A percentile compares a stretch with the other conserved stretches of the same genome.
Conservation (phyloP, 2,797 vertebrate species). For the Poecilia wingei region DNA sequence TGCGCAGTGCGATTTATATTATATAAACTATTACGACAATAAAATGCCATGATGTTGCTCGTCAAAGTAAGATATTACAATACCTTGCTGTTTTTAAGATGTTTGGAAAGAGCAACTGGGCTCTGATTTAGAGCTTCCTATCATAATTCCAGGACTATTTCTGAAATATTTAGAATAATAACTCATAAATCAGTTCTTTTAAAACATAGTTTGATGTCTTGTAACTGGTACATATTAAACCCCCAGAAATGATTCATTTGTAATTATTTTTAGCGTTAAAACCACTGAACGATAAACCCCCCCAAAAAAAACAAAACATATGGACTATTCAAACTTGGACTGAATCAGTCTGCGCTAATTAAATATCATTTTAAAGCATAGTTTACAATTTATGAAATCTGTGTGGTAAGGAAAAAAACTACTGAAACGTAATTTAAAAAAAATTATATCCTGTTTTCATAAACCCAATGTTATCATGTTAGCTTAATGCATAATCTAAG, state of each 20-base stretch:
- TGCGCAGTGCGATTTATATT: neutral
- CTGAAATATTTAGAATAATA: neutral
- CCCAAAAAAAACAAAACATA: neutral
- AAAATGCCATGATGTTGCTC: neutral
- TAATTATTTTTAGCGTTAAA: neutral
- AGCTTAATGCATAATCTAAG: neutral
- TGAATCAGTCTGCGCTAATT: too few species aligned
- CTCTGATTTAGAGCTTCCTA: neutral
- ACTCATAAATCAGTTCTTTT: neutral
- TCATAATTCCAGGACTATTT: neutral
- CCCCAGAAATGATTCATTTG: neutral
- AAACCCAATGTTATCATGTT: neutral
- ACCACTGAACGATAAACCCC: neutral
- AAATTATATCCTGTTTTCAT: neutral
- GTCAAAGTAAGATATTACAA: neutral
- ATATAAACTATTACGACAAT: neutral
- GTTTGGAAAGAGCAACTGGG: neutral
- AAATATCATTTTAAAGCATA: neutral
- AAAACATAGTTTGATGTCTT: neutral
- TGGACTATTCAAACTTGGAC: neutral
- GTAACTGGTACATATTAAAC: neutral
- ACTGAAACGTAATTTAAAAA: neutral
- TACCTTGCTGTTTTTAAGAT: neutral
- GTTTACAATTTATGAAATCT: neutral
- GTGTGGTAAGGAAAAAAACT: neutral